Evolutionary conservation across 2,113 vertebrate genomes (phyloP).

Genomic region (Nothocercus julius): DNA sequence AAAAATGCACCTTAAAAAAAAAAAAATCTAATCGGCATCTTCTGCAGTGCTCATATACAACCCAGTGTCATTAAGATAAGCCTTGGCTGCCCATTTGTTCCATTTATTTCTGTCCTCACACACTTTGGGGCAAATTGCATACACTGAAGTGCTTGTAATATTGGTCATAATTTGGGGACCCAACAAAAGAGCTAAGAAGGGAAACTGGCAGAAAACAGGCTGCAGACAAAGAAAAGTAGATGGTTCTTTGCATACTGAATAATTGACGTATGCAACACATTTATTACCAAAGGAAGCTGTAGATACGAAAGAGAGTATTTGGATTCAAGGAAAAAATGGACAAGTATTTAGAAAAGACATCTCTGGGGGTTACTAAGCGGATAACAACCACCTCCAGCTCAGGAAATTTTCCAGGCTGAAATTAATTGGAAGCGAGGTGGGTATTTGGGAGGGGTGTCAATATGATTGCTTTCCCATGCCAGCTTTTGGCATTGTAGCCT

Average conservation of each 20-base stretch:
- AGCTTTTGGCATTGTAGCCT: background rate
- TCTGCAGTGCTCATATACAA: background rate
- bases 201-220: background rate
- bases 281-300: background rate
- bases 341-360: background rate
- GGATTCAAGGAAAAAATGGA: background rate
- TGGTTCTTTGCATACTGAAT: background rate
- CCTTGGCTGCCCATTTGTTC: background rate
- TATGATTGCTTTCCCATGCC: background rate
- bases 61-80: background rate
- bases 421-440: constrained; percentile 21
- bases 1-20: background rate
- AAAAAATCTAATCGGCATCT: background rate
- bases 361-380: background rate
- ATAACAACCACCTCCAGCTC: background rate
- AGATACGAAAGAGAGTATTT: background rate
- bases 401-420: constrained; percentile 54
- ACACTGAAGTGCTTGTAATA: background rate
- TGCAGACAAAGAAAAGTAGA: background rate
- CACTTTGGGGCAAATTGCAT: background rate
- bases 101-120: background rate
- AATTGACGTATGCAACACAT: background rate
- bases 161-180: fast-evolving
- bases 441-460: background rate
- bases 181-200: background rate